A percentile compares a stretch with the other conserved stretches of the same genome.
Conservation (phyloP, 1,140 invertebrate genomes). For the Chironomus tepperi region DNA sequence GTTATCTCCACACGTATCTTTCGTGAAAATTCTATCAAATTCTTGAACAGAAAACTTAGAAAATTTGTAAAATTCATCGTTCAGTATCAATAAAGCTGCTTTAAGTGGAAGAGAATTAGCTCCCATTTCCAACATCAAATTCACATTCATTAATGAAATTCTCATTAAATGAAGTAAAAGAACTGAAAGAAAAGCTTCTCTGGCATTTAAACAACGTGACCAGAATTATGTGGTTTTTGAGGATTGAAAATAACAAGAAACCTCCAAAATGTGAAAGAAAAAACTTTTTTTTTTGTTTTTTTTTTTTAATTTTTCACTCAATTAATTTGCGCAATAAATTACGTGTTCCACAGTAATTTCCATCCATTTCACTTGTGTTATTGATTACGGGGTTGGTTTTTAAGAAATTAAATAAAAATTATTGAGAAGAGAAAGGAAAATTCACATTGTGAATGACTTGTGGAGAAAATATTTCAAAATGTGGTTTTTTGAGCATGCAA, state of each 20-base stretch:
- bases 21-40: too few species aligned
- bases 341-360: background rate
- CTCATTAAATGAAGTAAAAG: background rate
- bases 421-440: background rate
- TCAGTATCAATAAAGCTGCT: too few species aligned
- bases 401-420: background rate
- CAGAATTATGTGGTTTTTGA: conserved; percentile 2
- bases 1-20: too few species aligned
- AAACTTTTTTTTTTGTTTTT: background rate
- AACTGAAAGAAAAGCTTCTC: background rate
- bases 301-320: conserved; percentile 22
- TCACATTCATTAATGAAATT: background rate
- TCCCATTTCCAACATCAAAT: too few species aligned
- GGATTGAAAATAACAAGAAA: background rate
- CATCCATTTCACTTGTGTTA: background rate
- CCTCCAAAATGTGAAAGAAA: background rate
- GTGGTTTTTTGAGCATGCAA: background rate
- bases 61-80: too few species aligned
- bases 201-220: conserved; percentile 16
- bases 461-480: background rate
- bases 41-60: too few species aligned
- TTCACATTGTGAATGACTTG: too few species aligned
- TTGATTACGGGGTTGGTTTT: background rate
- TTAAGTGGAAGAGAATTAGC: too few species aligned
- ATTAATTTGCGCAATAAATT: conserved; percentile 23